phyloP scores from a whole-genome alignment of 2,797 vertebrate species.

The Platalea minor region DNA sequence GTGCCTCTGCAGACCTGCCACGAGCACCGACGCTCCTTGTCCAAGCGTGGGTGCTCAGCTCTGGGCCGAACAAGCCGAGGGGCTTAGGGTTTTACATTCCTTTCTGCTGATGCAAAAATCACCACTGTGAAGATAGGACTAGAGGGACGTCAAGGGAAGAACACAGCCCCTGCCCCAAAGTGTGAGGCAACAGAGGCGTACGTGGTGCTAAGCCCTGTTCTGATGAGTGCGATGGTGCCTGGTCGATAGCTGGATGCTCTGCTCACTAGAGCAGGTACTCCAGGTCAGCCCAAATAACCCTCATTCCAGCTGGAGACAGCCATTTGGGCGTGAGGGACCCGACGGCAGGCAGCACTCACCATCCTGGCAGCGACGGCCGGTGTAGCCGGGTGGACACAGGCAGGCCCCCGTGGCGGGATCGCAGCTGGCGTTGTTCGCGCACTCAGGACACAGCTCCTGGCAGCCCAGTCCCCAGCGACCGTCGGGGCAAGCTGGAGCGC shows the following conservation, averaged over 20 bases:
- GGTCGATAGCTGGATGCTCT: fast-evolving
- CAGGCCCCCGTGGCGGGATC: slow-evolving; percentile 83
- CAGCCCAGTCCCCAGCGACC: slow-evolving; percentile 89
- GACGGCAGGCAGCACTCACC: slow-evolving; percentile 72
- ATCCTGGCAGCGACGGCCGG: slow-evolving; percentile 83
- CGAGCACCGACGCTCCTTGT: fast-evolving
- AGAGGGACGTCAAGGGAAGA: not conserved
- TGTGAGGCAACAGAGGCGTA: fast-evolving
- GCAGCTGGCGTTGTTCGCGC: slow-evolving; percentile 82
- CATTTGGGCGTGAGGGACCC: fast-evolving
- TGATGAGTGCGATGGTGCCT: fast-evolving
- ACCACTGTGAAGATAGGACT: not conserved
- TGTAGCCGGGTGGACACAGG: slow-evolving; percentile 81
- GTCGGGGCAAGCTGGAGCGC: slow-evolving; percentile 79
- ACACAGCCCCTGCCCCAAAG: fast-evolving
- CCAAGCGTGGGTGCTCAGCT: fast-evolving
- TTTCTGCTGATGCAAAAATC: not conserved
- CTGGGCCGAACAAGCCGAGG: fast-evolving
- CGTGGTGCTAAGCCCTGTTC: not conserved
- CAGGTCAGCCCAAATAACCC: fast-evolving
- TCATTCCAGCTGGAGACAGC: not conserved
- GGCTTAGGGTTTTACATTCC: not conserved
- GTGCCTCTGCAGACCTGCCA: fast-evolving
- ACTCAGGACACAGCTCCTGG: slow-evolving; percentile 80
- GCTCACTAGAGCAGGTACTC: fast-evolving